Base-by-base conservation (phyloP, 2,888 invertebrate species). In the Ophion slaviceki region DNA sequence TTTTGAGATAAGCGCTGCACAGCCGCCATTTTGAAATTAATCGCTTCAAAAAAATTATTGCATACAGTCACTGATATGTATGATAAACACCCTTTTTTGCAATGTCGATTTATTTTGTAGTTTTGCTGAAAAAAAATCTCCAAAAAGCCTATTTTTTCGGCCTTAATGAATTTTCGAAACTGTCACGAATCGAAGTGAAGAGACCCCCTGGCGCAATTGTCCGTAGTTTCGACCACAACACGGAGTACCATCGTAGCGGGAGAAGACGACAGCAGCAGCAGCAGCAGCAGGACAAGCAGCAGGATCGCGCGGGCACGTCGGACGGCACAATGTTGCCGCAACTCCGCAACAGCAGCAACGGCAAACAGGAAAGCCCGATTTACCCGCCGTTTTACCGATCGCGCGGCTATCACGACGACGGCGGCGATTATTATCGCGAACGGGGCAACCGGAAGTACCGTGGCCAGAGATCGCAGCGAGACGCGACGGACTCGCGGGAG, bases 391-490 rank as follows among this genome's bases (percentile, higher is more conserved):
- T 91, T 75, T 91, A 90, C 80, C 91, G 91, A 83, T 89, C 91
- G 20, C 90, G 91, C 57, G 91, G 91, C 17, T 91, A 91, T 62
- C 91, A 91, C 78, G 91, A 88, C 64, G 90, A 89, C 45, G 88
- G 88, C 28, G 86, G 90, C 6, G 91, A 91, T 86, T 91, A 92
- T 59, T 90, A 91, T 80, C 89, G 92, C 17, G 92, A 91, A 2
- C 90, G 91, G 57, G 91, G 90, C 11, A 90, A 90, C 80, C 90
- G 92, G 70, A 93, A 93, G 68, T 93, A 92, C 75, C 87, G 92
- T 75, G 91, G 92, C 32, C 91, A 92, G 68, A 89, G 89, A 64
- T 89, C 92, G 11, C 93, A 92, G 40, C 88, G 91, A 84, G 91
- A 92, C 86, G 85, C 62, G 85, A 87, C 2, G 28, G 87, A 86